These are phyloP conservation scores for Gadopsis bispinosus DNA, from an alignment of 2,797 vertebrate genomes.

Conservation along the genomic window DNA sequence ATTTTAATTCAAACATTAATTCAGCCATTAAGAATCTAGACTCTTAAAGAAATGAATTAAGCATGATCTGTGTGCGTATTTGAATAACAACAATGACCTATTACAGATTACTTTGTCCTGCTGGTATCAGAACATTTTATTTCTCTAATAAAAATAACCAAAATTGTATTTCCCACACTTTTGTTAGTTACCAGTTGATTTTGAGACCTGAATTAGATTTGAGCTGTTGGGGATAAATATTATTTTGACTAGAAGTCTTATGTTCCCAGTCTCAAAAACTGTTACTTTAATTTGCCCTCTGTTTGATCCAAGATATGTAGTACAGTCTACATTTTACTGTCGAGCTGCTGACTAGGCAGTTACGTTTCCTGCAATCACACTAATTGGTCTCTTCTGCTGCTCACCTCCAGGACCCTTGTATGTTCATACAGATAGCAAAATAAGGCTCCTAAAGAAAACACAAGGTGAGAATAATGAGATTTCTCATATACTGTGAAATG, in stretches of 20 bases:
- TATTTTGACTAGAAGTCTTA: constrained; percentile 25
- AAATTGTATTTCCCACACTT: neutral
- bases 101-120: constrained; percentile 26
- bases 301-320: constrained; percentile 52
- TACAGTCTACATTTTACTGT: constrained; percentile 70
- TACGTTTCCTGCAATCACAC: constrained; percentile 82
- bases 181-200: constrained; percentile 18
- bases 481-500: constrained; percentile 83
- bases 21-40: neutral
- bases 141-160: constrained; percentile 3
- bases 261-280: constrained; percentile 43
- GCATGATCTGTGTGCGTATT: constrained; percentile 21
- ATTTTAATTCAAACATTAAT: constrained; percentile 4
- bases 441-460: constrained; percentile 86
- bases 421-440: constrained; percentile 88
- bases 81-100: constrained; percentile 44
- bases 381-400: constrained; percentile 86
- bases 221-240: constrained; percentile 41
- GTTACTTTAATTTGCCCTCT: constrained; percentile 68
- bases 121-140: constrained; percentile 1
- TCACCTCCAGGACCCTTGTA: constrained; percentile 85
- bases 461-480: constrained; percentile 87
- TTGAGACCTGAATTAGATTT: constrained; percentile 11
- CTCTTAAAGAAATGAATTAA: neutral
- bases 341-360: constrained; percentile 84